Base-by-base conservation (phyloP, 1,140 invertebrate species). In the Trichonephila clavata region DNA sequence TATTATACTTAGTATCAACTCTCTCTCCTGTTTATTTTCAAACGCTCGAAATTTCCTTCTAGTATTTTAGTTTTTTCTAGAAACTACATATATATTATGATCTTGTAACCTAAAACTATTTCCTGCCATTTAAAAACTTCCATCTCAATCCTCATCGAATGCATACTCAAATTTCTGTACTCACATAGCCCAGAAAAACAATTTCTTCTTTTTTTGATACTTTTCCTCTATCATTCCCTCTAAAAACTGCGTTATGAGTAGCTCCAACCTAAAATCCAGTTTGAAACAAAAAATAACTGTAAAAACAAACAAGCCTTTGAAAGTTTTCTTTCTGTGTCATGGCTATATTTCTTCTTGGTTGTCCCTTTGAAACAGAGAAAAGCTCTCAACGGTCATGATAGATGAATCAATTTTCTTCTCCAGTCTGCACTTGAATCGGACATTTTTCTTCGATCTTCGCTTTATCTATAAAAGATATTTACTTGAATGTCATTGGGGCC, bases 371-470 rank as follows among this genome's bases (percentile, higher is more conserved):
- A 92, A 92, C 90, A 92, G 90, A 92, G 90, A 92, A 92, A 92
- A 92, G 90, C 90, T 92, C 90, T 92, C 90, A 92, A 60, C 77
- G 43, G 59, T 92, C 90, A 92, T 90, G 90, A 92, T 84, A 92
- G 90, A 92, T 92, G 90, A 92, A 92, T 92, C 90, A 92, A 84
- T 92, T 92, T 92, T 92, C 90, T 39, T 92, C 77, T 83, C 80
- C 27, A 59, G 43, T 43, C 27, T 77, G 32, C 18, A 39, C 50
- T 80, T 61, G 50, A 32, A 90, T 80, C 24, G 50, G 27, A 21
- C 24, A 88, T 50, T 71, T 88, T 88, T 65, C 71, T 90, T 59
- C 18, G 50, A 83, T 83, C 50, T 59, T 84, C 83, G 39, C 83
- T 84, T 59, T 84, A 84, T 84, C 83, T 60, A 60, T 57, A 24